Evolutionary conservation across 1,140 invertebrate genomes (phyloP).

Genomic region (Drosophila ambigua): DNA sequence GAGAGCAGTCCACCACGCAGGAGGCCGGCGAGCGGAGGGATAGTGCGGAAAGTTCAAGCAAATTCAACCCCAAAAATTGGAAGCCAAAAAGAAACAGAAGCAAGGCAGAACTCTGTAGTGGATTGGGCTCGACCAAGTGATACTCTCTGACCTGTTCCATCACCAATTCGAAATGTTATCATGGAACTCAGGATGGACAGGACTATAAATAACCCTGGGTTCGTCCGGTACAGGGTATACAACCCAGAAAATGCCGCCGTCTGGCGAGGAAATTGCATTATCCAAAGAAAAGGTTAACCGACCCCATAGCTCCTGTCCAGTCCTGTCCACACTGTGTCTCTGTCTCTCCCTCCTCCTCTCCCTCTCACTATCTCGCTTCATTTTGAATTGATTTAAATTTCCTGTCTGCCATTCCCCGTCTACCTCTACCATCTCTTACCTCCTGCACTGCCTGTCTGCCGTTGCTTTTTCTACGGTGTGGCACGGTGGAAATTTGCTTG

Average conservation of each 20-base stretch:
- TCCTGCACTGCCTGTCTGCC: not conserved
- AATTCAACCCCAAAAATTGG: slow-evolving; percentile 35
- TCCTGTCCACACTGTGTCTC: slow-evolving; percentile 9
- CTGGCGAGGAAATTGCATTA: slow-evolving; percentile 79
- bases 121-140: too few species aligned
- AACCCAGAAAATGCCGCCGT: slow-evolving; percentile 31
- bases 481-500: slow-evolving; percentile 58
- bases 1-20: not conserved
- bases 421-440: not conserved
- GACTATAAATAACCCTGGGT: too few species aligned
- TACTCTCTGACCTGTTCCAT: too few species aligned
- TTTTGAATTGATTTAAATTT: slow-evolving; percentile 52
- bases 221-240: too few species aligned
- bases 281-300: slow-evolving; percentile 48
- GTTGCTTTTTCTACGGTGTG: slow-evolving; percentile 22
- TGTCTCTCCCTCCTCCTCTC: not conserved
- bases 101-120: not conserved
- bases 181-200: too few species aligned
- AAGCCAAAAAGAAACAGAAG: slow-evolving; percentile 5
- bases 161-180: too few species aligned
- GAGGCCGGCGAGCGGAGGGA: slow-evolving; percentile 2
- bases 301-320: slow-evolving; percentile 26
- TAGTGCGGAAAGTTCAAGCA: slow-evolving; percentile 45
- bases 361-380: not conserved
- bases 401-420: slow-evolving; percentile 25